These are phyloP conservation scores for Dioctria rufipes DNA, from an alignment of 2,888 invertebrate species.

Conservation along the genomic window DNA sequence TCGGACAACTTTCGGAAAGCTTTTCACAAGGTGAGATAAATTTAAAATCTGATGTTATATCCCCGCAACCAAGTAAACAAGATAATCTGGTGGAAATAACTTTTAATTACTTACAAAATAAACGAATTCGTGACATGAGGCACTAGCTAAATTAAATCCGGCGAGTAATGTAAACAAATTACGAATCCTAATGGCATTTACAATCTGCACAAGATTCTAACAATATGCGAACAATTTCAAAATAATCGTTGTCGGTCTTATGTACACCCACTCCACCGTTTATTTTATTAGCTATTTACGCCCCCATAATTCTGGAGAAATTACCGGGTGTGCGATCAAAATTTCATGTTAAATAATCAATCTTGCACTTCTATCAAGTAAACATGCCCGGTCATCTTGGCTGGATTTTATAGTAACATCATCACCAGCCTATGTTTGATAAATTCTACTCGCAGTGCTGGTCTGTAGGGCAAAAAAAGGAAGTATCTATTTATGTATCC, in stretches of 20 bases:
- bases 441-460: too few relatives aligned
- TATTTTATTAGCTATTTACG: slow-evolving; percentile 38
- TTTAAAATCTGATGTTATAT: neutral
- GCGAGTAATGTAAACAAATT: slow-evolving; percentile 5
- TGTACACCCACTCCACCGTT: neutral
- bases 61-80: neutral
- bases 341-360: neutral
- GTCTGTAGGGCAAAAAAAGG: too few relatives aligned
- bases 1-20: slow-evolving; percentile 95
- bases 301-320: slow-evolving; percentile 12
- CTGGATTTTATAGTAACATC: too few relatives aligned
- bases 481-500: too few relatives aligned
- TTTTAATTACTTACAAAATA: neutral
- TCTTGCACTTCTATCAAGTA: slow-evolving; percentile 2
- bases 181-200: neutral
- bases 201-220: neutral
- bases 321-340: neutral
- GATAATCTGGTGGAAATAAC: neutral
- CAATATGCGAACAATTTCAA: neutral
- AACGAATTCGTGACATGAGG: neutral
- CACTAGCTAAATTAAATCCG: slow-evolving; percentile 19
- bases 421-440: too few relatives aligned
- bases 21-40: slow-evolving; percentile 77
- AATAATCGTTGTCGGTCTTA: neutral
- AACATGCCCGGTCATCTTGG: neutral